These are phyloP conservation scores for Parambassis ranga DNA, from an alignment of 2,797 vertebrate genomes.

Conservation along the genomic window DNA sequence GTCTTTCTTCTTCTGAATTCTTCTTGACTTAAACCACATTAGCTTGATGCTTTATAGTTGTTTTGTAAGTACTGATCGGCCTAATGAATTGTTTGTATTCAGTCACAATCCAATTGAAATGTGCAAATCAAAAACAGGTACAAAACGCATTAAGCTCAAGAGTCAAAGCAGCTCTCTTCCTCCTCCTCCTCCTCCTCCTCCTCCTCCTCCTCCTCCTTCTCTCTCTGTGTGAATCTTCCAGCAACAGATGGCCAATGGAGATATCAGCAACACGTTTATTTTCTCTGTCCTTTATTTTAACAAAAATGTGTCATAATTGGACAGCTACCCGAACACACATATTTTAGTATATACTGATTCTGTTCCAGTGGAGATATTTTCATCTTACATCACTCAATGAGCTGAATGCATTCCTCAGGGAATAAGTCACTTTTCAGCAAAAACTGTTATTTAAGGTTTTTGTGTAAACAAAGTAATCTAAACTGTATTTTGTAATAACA, in stretches of 20 bases:
- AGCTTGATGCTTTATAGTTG: not conserved
- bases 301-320: constrained; percentile 76
- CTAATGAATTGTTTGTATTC: constrained; percentile 18
- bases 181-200: no score
- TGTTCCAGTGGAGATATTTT: constrained; percentile 66
- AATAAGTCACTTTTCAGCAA: constrained; percentile 26
- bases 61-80: constrained; percentile 9
- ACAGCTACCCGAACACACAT: constrained; percentile 59
- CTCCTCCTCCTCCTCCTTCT: constrained; percentile 8
- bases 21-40: not conserved
- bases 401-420: constrained; percentile 27
- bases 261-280: constrained; percentile 81
- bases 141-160: constrained; percentile 40
- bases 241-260: constrained; percentile 80
- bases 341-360: constrained; percentile 66
- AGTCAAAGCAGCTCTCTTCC: constrained; percentile 41
- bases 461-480: constrained; percentile 8
- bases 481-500: no score
- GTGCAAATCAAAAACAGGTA: constrained; percentile 50
- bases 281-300: constrained; percentile 74
- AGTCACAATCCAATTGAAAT: constrained; percentile 6
- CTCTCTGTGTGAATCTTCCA: constrained; percentile 69
- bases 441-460: constrained; percentile 25
- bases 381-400: constrained; percentile 47
- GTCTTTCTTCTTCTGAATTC: not conserved